Evolutionary conservation across 2,797 vertebrate species (phyloP), one percentile per base, ranked within the genome.

Genomic region (Sparidentex hasta): DNA sequence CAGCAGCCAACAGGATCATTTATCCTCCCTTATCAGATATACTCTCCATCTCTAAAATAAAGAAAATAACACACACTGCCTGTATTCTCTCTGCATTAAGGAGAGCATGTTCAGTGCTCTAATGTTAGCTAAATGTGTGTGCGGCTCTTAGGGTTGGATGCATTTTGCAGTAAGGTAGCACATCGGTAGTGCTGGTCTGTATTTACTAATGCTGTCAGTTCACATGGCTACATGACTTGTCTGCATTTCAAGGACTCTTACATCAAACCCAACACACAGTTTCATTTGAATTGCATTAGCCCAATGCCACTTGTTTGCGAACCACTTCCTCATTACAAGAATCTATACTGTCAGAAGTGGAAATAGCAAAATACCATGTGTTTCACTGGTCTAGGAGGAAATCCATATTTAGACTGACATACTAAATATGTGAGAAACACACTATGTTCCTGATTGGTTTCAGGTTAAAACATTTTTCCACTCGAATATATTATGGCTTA

Each of bases 321-420:
- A 41, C 11, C 33, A 93, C 86, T 92, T 93, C 90, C 88, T 88
- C 69, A 88, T 88, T 82, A 72, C 41, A 76, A 80, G 48, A 89
- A 82, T 61, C 74, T 82, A 43, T 64, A 67, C 20, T 69, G 48
- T 76, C 11, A 74, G 55, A 76, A 72, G 64, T 90, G 83, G 84
- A 90, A 90, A 88, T 70, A 83, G 18, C 69, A 56, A 72, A 78
- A 83, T 54, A 76, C 12, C 44, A 61, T 71, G 65, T 79, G 71
- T 80, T 76, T 76, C 61, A 61, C n/a, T 33, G 61, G 18, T 80
- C 21, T 74, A 33, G 21, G 41, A 85, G 85, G 84, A 90, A 87
- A 88, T 90, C 72, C 69, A 76, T 61, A 81, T 79, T 88, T 89
- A 88, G 82, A 75, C 56, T 1, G 25, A 75, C 4, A 65, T 8